Percentiles rank a stretch among this genome's conserved stretches.
These are phyloP conservation scores for Caenorhabditis parvicauda DNA, from an alignment of 2,888 invertebrate genomes.

Conservation along the genomic window DNA sequence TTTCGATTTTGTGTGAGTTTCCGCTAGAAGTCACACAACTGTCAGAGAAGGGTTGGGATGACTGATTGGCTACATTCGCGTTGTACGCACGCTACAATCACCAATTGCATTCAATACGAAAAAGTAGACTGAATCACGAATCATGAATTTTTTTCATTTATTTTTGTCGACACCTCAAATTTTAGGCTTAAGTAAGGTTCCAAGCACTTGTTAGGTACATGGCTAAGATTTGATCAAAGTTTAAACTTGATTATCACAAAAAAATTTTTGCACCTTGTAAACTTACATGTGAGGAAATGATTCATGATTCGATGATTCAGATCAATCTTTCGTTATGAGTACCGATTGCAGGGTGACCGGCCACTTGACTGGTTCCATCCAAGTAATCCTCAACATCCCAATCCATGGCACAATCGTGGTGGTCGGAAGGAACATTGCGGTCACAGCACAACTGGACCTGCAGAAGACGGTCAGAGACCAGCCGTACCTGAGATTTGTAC, in stretches of 20 bases:
- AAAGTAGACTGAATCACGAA: too few species aligned
- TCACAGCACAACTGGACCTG: slow-evolving; percentile 40
- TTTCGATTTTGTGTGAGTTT: slow-evolving; percentile 48
- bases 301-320: too few species aligned
- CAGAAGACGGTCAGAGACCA: slow-evolving; percentile 49
- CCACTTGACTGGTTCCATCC: slow-evolving; percentile 43
- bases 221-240: too few species aligned
- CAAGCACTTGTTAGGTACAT: too few species aligned
- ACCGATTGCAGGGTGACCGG: slow-evolving; percentile 36
- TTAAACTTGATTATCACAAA: neutral
- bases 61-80: too few species aligned
- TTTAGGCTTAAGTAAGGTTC: too few species aligned
- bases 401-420: slow-evolving; percentile 41
- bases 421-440: slow-evolving; percentile 43
- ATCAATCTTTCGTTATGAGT: neutral
- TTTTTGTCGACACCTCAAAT: neutral
- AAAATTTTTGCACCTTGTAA: too few species aligned
- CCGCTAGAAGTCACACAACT: neutral
- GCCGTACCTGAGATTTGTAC: slow-evolving; percentile 44
- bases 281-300: too few species aligned
- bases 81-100: neutral
- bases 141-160: too few species aligned
- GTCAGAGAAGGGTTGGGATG: neutral
- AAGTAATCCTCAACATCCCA: slow-evolving; percentile 43
- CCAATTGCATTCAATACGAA: too few species aligned